Evolutionary conservation across 2,888 invertebrate genomes (phyloP), one percentile per base, ranked within the genome.

Genomic region (Cheilosia pagana): DNA sequence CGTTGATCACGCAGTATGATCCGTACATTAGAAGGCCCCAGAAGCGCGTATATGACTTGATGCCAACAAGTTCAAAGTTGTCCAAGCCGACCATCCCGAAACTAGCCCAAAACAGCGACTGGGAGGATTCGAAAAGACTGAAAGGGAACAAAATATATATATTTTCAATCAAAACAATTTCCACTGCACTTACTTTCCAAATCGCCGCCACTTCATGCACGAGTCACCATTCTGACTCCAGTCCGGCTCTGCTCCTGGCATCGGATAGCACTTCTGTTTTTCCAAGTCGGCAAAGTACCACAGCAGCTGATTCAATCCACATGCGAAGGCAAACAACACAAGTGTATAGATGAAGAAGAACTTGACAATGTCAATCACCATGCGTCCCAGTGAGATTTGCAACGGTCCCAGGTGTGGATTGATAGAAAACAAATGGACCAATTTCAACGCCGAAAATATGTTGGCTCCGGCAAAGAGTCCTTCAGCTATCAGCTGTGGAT

Each of bases 1-100:
- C 96, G 90, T 98, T 98, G 92, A 98, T 98, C 87, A 97, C 97
- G 87, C 97, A 96, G 93, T 98, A 99, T 0, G 97, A 96, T 3
- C 98, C 98, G 90, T 98, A 98, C 97, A 98, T 98, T 41, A 98
- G 94, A 65, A 98, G 94, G 2, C 98, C 98, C 96, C 98, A 98
- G 93, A 98, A 98, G 87, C 98, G 94, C 0, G 98, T 98, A 91
- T 96, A 97, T 10, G 95, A 95, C 92, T 97, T 97, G 89, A 97
- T 97, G 82, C 96, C 97, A 0, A 95, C 94, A 88, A 98, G 92
- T 92, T 98, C 97, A 89, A 98, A 98, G 91, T 95, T 96, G 86
- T 95, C 95, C 87, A 98, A 93, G 16, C 97, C 98, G 35, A 98
- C 95, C 93, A 98, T 95, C 25, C 98, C 98, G 90, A 98, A 98